phyloP scores from a whole-genome alignment of 2,888 invertebrate species.

The Saturnia pavonia region DNA sequence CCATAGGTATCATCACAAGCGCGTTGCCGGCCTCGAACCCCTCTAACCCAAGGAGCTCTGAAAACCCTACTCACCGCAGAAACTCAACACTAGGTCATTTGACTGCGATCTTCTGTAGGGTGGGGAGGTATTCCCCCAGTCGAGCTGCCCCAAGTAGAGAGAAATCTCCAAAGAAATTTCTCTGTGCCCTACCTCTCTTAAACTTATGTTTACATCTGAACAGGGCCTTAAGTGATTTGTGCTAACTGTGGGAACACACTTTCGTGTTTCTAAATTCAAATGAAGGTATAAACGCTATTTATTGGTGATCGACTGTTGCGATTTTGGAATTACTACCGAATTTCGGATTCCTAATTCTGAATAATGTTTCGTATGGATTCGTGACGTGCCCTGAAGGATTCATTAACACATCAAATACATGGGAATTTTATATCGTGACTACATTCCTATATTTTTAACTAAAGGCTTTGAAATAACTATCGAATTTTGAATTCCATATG shows the following conservation, averaged over 20 bases:
- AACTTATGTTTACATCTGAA: too few relatives aligned
- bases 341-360: conserved; percentile 9
- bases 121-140: too few relatives aligned
- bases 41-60: too few relatives aligned
- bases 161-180: too few relatives aligned
- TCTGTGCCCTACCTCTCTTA: too few relatives aligned
- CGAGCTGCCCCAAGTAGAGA: too few relatives aligned
- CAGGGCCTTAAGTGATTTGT: neutral
- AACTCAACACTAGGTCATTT: too few relatives aligned
- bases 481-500: conserved; percentile 14
- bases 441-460: neutral
- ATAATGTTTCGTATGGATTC: neutral
- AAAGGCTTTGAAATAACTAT: conserved; percentile 15
- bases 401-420: neutral
- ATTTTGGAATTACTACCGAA: conserved; percentile 22
- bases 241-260: conserved; percentile 55
- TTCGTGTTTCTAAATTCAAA: conserved; percentile 58
- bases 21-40: too few relatives aligned
- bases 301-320: conserved; percentile 38
- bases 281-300: conserved; percentile 30
- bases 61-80: too few relatives aligned
- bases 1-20: too few relatives aligned
- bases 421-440: conserved; percentile 4
- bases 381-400: conserved; percentile 3
- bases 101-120: too few relatives aligned